phyloP scores from a whole-genome alignment of 1,140 invertebrate species.

The Sipha flava region DNA sequence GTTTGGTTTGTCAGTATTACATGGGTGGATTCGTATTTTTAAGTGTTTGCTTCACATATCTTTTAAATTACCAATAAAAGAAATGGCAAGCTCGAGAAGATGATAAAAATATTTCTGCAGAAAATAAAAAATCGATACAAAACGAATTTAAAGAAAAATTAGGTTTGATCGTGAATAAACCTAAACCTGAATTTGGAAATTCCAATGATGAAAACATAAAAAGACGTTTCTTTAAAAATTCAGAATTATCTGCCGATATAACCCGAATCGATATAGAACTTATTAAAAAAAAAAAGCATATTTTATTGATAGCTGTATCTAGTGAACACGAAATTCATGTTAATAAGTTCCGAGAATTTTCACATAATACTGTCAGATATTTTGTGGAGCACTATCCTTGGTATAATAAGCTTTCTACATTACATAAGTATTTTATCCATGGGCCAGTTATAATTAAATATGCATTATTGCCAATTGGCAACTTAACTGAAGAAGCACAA shows the following conservation, averaged over 20 bases:
- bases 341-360: conserved; percentile 37
- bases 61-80: neutral
- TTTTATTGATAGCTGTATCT: conserved; percentile 40
- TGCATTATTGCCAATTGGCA: conserved; percentile 40
- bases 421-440: conserved; percentile 42
- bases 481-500: conserved; percentile 42
- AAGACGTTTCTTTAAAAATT: conserved; percentile 41
- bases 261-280: conserved; percentile 42
- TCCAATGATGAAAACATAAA: conserved; percentile 44
- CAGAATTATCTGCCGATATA: conserved; percentile 39
- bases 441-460: conserved; percentile 38
- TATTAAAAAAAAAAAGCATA: conserved; percentile 40
- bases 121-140: neutral
- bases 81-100: neutral
- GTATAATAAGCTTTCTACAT: conserved; percentile 34
- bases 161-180: conserved; percentile 35
- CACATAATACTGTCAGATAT: conserved; percentile 36
- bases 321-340: conserved; percentile 38
- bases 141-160: conserved; percentile 10
- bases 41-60: neutral
- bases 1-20: neutral
- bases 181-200: conserved; percentile 38
- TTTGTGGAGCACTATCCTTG: conserved; percentile 38
- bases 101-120: neutral
- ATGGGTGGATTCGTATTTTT: neutral